Evolutionary conservation across 2,888 invertebrate species (phyloP).

Genomic region (Mechanitis mazaeus): DNA sequence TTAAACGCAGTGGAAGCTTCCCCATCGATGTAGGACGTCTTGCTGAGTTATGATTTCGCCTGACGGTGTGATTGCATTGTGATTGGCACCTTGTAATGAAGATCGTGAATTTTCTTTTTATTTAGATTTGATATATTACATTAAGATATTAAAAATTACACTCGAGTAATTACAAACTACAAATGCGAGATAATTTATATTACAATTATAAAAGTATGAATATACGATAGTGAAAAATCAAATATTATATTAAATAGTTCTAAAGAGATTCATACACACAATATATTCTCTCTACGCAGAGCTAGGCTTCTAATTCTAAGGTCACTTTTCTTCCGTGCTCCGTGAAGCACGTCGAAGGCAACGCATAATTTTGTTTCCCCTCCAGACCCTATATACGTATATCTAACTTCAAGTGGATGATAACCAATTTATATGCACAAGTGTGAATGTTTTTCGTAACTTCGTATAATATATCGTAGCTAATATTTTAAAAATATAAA

Average conservation of each 20-base stretch:
- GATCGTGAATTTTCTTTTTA: constrained; percentile 45
- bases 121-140: constrained; percentile 2
- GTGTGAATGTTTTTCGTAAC: too few species aligned
- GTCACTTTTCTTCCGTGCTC: constrained; percentile 65
- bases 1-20: constrained; percentile 74
- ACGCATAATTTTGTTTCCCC: constrained; percentile 62
- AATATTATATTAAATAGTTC: too few species aligned
- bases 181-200: too few species aligned
- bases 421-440: too few species aligned
- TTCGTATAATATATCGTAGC: too few species aligned
- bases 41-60: constrained; percentile 74
- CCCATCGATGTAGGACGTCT: constrained; percentile 71
- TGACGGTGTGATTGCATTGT: constrained; percentile 66
- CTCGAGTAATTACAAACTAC: too few species aligned
- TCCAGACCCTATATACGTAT: background rate
- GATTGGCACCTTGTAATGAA: constrained; percentile 70
- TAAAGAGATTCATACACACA: too few species aligned
- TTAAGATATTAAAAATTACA: background rate
- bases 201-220: too few species aligned
- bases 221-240: too few species aligned
- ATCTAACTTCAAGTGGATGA: too few species aligned
- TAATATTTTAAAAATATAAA: too few species aligned
- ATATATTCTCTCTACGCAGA: background rate
- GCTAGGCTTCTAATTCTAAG: constrained; percentile 26
- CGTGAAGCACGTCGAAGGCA: constrained; percentile 59